Conservation (phyloP, 2,797 vertebrate species). For the Amphiprion clarkii region DNA sequence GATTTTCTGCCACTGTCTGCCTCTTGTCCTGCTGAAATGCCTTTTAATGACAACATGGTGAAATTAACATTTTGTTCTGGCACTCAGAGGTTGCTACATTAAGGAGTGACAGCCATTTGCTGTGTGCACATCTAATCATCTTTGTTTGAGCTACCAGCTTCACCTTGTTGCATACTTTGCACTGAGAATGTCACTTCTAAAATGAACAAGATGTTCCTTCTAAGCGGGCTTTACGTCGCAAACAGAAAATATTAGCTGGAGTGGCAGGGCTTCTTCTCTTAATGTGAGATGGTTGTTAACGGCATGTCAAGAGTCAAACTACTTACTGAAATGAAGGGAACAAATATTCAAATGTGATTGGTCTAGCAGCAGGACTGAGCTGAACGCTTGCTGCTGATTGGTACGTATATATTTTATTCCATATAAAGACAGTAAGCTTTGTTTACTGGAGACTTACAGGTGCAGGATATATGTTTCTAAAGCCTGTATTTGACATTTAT, state of each 20-base stretch:
- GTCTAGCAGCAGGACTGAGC: conserved; percentile 23
- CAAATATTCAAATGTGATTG: conserved; percentile 58
- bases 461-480: background rate
- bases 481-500: conserved; percentile 10
- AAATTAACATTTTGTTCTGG: conserved; percentile 61
- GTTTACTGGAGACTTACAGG: conserved; percentile 22
- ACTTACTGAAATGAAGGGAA: conserved; percentile 16
- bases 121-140: conserved; percentile 33
- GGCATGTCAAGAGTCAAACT: conserved; percentile 33
- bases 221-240: conserved; percentile 9
- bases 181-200: conserved; percentile 24
- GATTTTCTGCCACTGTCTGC: conserved; percentile 45
- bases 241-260: conserved; percentile 4
- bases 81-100: conserved; percentile 39
- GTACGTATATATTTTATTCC: conserved; percentile 37
- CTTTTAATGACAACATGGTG: conserved; percentile 53
- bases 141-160: conserved; percentile 32
- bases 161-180: conserved; percentile 6
- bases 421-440: conserved; percentile 43
- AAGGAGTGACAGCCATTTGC: conserved; percentile 42
- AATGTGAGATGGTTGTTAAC: conserved; percentile 27
- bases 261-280: conserved; percentile 7
- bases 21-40: conserved; percentile 50
- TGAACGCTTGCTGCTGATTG: conserved; percentile 43
- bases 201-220: conserved; percentile 20